Base-by-base conservation (phyloP, 2,888 invertebrate genomes). In the Listrodromus nycthemerus region DNA sequence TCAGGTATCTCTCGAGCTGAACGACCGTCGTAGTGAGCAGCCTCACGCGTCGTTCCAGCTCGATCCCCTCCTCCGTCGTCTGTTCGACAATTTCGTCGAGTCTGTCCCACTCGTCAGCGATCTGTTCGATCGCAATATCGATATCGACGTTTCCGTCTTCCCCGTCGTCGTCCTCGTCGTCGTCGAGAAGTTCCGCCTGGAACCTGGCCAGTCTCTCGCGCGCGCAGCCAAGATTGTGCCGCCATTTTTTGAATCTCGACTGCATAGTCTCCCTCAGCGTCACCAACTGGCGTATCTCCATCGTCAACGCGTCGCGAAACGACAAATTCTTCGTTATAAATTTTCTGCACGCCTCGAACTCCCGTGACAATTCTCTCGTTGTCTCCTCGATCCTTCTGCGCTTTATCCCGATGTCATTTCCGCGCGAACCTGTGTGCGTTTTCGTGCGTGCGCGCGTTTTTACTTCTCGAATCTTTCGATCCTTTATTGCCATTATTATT, bases 161-260 rank as follows among this genome's bases (percentile, higher is more conserved):
- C 1, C n/a, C 50, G n/a, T 50, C 50, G 50, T n/a, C n/a, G n/a
- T 5, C 50, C 2, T 50, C 16, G 19, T 50, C 50, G 50, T 19
- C 50, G 50, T 50, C n/a, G 8, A 19, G 50, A 1, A 50, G n/a
- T 19, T 50, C 19, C 50, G 6, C 41, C 41, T 41, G 13, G 41
- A 41, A 50, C 19, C 50, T 50, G n/a, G 19, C 50, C 50, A 19
- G 16, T 50, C 6, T 19, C 50, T 50, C 50, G 50, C 50, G 50
- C 50, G 50, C 50, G 58, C 24, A 10, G 8, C 19, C 19, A 8
- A 52, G 8, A 52, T 52, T 8, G 58, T 24, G 24, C 58, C 24
- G 24, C 55, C 55, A 55, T 55, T 55, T 55, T 55, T 24, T 55
- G 21, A 55, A 55, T 4, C 55, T 55, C 55, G 21, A 55, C 55